These are phyloP conservation scores for Pasiphila rectangulata DNA, from an alignment of 2,888 invertebrate species.

Conservation along the genomic window DNA sequence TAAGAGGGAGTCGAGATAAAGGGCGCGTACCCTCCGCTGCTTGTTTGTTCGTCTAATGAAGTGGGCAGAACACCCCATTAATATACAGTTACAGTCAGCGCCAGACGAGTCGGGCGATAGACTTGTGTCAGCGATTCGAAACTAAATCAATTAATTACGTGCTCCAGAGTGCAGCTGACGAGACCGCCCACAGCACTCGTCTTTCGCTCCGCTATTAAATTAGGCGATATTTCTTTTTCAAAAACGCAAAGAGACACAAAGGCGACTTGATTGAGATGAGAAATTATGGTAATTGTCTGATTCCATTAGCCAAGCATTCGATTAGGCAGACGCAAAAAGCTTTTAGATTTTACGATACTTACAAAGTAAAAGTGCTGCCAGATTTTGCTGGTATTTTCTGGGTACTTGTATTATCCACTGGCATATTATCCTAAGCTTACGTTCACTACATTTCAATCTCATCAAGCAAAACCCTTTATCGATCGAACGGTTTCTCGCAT, in stretches of 20 bases:
- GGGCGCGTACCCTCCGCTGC: constrained; percentile 52
- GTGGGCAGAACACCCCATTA: constrained; percentile 66
- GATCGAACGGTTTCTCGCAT: constrained; percentile 37
- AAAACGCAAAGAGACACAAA: constrained; percentile 8
- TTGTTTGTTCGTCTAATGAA: constrained; percentile 76
- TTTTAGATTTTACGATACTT: constrained; percentile 19
- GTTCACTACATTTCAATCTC: constrained; percentile 17
- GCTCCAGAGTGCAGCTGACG: constrained; percentile 25
- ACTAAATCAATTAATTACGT: constrained; percentile 32
- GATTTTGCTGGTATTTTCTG: constrained; percentile 12
- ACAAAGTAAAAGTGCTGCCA: constrained; percentile 13
- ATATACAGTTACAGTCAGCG: constrained; percentile 62
- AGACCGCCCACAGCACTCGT: constrained; percentile 15
- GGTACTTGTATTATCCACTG: constrained; percentile 1
- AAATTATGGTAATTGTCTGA: constrained; percentile 29
- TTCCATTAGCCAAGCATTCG: constrained; percentile 27
- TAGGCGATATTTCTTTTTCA: constrained; percentile 5
- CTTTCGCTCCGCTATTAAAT: constrained; percentile 3
- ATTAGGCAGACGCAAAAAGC: constrained; percentile 22
- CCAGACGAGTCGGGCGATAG: constrained; percentile 42
- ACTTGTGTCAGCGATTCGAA: constrained; percentile 33
- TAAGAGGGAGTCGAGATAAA: constrained; percentile 65
- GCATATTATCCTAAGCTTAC: constrained; percentile 6
- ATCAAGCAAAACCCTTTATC: constrained; percentile 19
- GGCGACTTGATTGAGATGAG: constrained; percentile 22